Conservation (phyloP, 2,888 invertebrate species). For the Pimpla rufipes region DNA sequence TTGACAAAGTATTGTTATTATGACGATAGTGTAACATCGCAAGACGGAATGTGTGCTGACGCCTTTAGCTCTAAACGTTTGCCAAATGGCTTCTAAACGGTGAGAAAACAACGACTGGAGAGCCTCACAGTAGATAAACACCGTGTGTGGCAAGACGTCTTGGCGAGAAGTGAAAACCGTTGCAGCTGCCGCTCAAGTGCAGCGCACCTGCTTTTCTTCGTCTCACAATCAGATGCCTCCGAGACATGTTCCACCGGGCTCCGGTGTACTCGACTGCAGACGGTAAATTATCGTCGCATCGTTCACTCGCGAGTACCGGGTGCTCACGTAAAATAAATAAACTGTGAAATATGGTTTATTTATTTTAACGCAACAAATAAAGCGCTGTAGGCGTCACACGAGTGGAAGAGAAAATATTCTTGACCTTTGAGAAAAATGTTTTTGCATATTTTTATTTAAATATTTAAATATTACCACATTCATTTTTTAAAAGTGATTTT, state of each 20-base stretch:
- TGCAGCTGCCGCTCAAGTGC: slow-evolving; percentile 45
- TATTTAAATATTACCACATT: too few relatives aligned
- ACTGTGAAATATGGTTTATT: slow-evolving; percentile 8
- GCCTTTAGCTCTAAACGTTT: slow-evolving; percentile 18
- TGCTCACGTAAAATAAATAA: not conserved
- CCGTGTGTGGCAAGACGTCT: slow-evolving; percentile 43
- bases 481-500: too few relatives aligned
- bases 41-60: slow-evolving; percentile 6
- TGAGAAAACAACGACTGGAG: slow-evolving; percentile 41
- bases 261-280: not conserved
- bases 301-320: not conserved
- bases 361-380: not conserved
- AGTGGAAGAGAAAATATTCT: not conserved
- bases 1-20: not conserved
- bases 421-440: too few relatives aligned
- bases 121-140: slow-evolving; percentile 36
- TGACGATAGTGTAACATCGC: not conserved
- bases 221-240: not conserved
- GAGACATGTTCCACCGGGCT: not conserved
- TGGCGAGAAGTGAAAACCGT: not conserved
- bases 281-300: not conserved
- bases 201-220: slow-evolving; percentile 43
- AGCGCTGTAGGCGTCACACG: not conserved
- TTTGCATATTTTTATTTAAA: too few relatives aligned
- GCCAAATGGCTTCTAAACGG: slow-evolving; percentile 50